phyloP scores from a whole-genome alignment of 2,888 invertebrate species.

The Crepidodera aurea region DNA sequence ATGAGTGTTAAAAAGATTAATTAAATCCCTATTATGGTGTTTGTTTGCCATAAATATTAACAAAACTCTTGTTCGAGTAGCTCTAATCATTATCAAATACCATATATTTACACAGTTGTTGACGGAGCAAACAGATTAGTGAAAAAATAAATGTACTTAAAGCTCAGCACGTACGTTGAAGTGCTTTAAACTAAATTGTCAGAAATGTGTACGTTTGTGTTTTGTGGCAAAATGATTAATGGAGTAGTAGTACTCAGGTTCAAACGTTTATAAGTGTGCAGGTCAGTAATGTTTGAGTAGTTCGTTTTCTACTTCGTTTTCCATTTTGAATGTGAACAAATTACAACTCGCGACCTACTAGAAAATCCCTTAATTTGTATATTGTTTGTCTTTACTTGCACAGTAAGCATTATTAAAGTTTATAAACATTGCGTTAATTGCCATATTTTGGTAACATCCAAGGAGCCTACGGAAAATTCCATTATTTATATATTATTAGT shows the following conservation, averaged over 20 bases:
- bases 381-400: no score
- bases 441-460: no score
- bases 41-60: slow-evolving; percentile 16
- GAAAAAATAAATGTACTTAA: slow-evolving; percentile 3
- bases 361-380: no score
- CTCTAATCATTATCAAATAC: slow-evolving; percentile 20
- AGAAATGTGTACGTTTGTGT: neutral
- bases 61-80: slow-evolving; percentile 13
- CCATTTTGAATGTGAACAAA: no score
- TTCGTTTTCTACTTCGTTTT: no score
- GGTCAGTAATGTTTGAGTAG: no score
- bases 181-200: slow-evolving; percentile 1
- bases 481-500: no score
- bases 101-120: slow-evolving; percentile 13
- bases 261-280: no score
- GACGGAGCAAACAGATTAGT: slow-evolving; percentile 10
- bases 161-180: neutral
- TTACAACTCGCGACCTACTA: no score
- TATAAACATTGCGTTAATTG: neutral
- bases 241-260: neutral
- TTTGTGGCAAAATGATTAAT: neutral
- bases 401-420: neutral
- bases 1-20: neutral
- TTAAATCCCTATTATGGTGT: neutral
- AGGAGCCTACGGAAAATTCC: no score